phyloP scores from a whole-genome alignment of 2,888 invertebrate genomes.

The Drosophila austrosaltans region DNA sequence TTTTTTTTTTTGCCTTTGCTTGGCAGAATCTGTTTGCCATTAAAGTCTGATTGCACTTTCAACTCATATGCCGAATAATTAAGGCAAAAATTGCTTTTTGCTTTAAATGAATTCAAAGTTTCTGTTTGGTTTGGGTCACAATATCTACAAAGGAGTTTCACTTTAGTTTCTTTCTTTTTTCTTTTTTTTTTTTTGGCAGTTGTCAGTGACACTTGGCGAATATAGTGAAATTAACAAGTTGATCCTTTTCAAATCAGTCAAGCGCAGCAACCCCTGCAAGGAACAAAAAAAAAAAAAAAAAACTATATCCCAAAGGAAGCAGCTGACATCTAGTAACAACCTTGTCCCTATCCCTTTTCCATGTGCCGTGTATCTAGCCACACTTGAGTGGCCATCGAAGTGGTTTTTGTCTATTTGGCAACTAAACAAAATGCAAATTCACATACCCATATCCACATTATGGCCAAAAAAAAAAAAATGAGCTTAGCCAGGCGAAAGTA shows the following conservation, averaged over 20 bases:
- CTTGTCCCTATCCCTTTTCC: neutral
- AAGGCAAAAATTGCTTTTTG: neutral
- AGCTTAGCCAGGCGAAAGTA: slow-evolving; percentile 36
- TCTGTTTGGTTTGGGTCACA: neutral
- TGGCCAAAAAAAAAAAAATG: slow-evolving; percentile 38
- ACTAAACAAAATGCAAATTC: slow-evolving; percentile 54
- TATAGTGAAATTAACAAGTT: slow-evolving; percentile 74
- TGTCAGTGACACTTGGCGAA: slow-evolving; percentile 56
- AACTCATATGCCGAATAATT: slow-evolving; percentile 9
- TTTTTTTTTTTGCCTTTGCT: slow-evolving; percentile 2
- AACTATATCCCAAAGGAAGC: neutral
- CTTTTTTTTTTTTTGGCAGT: slow-evolving; percentile 39
- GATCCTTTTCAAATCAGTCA: slow-evolving; percentile 80
- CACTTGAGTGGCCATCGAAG: neutral
- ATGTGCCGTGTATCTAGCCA: neutral
- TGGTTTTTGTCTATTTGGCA: slow-evolving; percentile 10
- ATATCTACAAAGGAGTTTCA: neutral
- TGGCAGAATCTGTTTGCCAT: neutral
- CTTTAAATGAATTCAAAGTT: neutral
- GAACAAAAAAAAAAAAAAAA: slow-evolving; percentile 46
- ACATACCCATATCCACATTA: slow-evolving; percentile 32
- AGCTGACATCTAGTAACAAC: neutral
- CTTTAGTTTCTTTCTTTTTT: slow-evolving; percentile 17
- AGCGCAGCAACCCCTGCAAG: slow-evolving; percentile 66
- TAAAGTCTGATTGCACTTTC: neutral